A percentile compares a stretch with the other conserved stretches of the same genome.
phyloP scores from a whole-genome alignment of 2,113 vertebrate genomes.

The Prinia subflava region DNA sequence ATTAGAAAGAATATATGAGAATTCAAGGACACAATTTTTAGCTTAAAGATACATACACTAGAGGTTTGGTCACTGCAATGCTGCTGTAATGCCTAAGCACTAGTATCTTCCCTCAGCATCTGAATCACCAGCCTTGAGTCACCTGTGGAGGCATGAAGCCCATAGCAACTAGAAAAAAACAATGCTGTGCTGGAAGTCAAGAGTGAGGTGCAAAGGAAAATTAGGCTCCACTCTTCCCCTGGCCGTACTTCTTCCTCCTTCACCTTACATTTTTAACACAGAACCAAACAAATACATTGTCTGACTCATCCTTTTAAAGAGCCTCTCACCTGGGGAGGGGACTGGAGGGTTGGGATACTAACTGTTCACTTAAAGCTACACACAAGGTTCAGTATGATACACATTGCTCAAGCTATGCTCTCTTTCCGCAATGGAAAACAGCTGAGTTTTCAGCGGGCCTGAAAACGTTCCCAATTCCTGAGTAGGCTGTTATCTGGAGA shows the following conservation, averaged over 20 bases:
- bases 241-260: background rate
- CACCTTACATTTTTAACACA: background rate
- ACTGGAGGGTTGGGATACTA: background rate
- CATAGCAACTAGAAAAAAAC: background rate
- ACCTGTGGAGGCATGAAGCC: background rate
- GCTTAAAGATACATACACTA: background rate
- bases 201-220: background rate
- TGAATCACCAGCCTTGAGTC: background rate
- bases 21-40: background rate
- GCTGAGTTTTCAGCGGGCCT: background rate
- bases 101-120: background rate
- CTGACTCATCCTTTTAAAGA: background rate
- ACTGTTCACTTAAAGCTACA: background rate
- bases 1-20: background rate
- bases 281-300: background rate
- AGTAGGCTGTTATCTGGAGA: background rate
- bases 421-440: background rate
- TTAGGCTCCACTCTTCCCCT: fast-evolving
- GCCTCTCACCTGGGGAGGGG: background rate
- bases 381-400: background rate
- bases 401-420: background rate
- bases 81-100: background rate
- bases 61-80: background rate
- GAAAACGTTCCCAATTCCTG: background rate
- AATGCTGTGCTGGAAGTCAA: background rate